Evolutionary conservation across 2,113 vertebrate genomes (phyloP), one percentile per base, ranked within the genome.

Genomic region (Phalacrocorax brasilianus): DNA sequence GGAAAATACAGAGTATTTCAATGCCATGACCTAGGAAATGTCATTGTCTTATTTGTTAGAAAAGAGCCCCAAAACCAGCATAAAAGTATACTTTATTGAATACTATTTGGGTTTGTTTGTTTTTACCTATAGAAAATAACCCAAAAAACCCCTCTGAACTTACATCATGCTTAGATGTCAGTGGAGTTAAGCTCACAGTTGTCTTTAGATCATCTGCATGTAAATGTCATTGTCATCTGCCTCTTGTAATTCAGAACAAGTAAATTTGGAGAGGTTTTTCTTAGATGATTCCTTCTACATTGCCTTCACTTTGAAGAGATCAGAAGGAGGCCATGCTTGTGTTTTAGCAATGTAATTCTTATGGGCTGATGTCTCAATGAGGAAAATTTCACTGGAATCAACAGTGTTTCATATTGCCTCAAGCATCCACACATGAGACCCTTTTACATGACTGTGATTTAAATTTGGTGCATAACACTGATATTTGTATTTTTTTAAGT

Each of bases 291-390:
- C 3, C 5, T 61, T 55, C 52, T 87, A 52, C 6, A 14, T 45
- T 68, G 14, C 11, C 16, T 85, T 78, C 14, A 24, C 3, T 85
- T 59, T 65, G n/a, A 79, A 65, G 40, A 77, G 11, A 80, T 24
- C 15, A 68, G 16, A 28, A 90, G 32, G 5, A 63, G 2, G 3
- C 58, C 3, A 24, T 30, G 7, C 6, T 61, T 44, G 5, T 49
- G 23, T 44, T 80, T 74, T 67, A 85, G 19, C 9, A 77, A 14
- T 35, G 15, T 66, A 22, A n/a, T 71, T 73, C 17, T 66, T 70
- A 56, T 0, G 1, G 14, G 42, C 0, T 56, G 27, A 45, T 40
- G 3, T 66, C 33, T 70, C 42, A 56, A 11, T 45, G 9, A 49
- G 22, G 4, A 4, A 9, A 73, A 44, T 58, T 49, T 78, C 15